Evolutionary conservation across 30 jellyfish, hydroid and myxozoan species (phyloP).

Genomic region (Mastigias papua): DNA sequence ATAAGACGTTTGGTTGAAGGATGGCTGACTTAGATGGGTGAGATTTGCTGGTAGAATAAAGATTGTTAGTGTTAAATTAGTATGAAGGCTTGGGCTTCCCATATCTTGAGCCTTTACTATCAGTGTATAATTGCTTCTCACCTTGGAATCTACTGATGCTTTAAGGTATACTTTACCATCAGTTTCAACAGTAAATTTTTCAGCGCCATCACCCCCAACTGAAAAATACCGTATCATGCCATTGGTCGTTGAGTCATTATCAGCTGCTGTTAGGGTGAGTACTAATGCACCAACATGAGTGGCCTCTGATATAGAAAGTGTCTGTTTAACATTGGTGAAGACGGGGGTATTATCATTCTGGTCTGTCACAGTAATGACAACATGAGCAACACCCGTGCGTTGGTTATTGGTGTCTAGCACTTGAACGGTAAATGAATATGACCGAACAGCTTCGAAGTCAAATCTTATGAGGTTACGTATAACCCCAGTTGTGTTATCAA

Average conservation of each 20-base stretch:
- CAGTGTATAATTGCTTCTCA: slow-evolving; percentile 50
- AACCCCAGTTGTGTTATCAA: slow-evolving; percentile 77
- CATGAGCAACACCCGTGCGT: slow-evolving; percentile 81
- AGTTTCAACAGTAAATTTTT: slow-evolving; percentile 62
- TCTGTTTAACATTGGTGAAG: slow-evolving; percentile 26
- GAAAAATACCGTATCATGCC: slow-evolving; percentile 66
- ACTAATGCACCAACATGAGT: slow-evolving; percentile 82
- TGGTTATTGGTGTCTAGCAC: slow-evolving; percentile 71
- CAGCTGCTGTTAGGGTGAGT: slow-evolving; percentile 77
- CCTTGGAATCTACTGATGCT: slow-evolving; percentile 51
- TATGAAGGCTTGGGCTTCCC: slow-evolving; percentile 62
- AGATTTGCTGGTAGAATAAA: slow-evolving; percentile 68
- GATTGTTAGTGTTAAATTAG: slow-evolving; percentile 60
- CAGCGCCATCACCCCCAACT: slow-evolving; percentile 72
- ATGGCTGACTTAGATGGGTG: slow-evolving; percentile 68
- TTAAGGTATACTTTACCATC: slow-evolving; percentile 73
- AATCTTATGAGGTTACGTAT: slow-evolving; percentile 53
- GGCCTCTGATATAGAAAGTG: slow-evolving; percentile 80
- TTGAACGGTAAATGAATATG: slow-evolving; percentile 73
- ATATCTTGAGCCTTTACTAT: slow-evolving; percentile 69
- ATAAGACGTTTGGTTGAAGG: slow-evolving; percentile 62
- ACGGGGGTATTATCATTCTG: slow-evolving; percentile 89
- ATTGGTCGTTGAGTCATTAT: slow-evolving; percentile 74
- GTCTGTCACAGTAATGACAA: slow-evolving; percentile 71
- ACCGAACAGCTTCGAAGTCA: slow-evolving; percentile 71